Evolutionary conservation across 2,888 invertebrate genomes (phyloP).

Genomic region (Rhagium mordax): DNA sequence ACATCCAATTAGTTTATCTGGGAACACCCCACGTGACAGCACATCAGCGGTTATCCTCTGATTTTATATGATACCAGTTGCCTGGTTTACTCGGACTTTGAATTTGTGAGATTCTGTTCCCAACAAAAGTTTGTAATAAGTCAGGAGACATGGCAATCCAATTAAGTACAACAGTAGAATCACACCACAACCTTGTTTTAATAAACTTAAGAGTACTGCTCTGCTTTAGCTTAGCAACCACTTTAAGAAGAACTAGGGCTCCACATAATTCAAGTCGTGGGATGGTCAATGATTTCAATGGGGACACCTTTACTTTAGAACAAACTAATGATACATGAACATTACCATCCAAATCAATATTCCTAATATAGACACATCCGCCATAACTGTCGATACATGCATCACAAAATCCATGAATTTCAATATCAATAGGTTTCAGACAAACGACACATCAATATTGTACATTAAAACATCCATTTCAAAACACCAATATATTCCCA

Average conservation of each 20-base stretch:
- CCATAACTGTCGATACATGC: no score
- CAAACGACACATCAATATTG: no score
- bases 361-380: no score
- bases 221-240: neutral
- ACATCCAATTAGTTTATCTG: slow-evolving; percentile 12
- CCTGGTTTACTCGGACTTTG: slow-evolving; percentile 20
- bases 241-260: slow-evolving; percentile 12
- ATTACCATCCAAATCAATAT: no score
- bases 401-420: no score
- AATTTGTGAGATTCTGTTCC: slow-evolving; percentile 39
- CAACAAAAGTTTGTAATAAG: slow-evolving; percentile 35
- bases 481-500: no score
- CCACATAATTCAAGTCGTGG: slow-evolving; percentile 31
- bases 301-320: no score
- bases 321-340: no score
- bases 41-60: slow-evolving; percentile 41
- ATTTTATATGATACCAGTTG: slow-evolving; percentile 34
- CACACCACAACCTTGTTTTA: slow-evolving; percentile 26
- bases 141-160: slow-evolving; percentile 35
- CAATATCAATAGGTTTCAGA: no score
- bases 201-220: neutral
- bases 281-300: slow-evolving; percentile 26
- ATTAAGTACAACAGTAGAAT: slow-evolving; percentile 29
- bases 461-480: no score
- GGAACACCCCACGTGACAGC: slow-evolving; percentile 29